phyloP scores from a whole-genome alignment of 2,888 invertebrate species.

The Brachypalpus laphriformis region DNA sequence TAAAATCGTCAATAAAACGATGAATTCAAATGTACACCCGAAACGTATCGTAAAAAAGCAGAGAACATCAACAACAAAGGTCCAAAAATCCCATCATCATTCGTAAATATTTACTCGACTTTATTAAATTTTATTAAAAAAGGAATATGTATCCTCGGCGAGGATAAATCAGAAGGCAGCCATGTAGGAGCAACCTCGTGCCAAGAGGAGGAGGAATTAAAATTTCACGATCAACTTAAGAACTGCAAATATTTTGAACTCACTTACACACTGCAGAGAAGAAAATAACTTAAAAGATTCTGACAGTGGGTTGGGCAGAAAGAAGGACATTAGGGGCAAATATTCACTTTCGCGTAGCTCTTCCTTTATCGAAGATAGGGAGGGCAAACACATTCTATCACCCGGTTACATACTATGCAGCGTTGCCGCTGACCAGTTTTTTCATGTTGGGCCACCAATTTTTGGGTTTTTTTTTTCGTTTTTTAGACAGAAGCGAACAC shows the following conservation, averaged over 20 bases:
- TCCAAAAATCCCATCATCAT: conserved; percentile 25
- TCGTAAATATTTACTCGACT: conserved; percentile 43
- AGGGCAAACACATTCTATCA: too few species aligned
- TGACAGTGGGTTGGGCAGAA: conserved; percentile 9
- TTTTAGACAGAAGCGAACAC: too few species aligned
- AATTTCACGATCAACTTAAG: conserved; percentile 42
- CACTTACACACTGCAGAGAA: not conserved
- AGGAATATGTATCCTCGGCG: not conserved
- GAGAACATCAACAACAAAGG: not conserved
- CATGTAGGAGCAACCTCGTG: not conserved
- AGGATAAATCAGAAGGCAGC: not conserved
- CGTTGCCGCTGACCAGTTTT: too few species aligned
- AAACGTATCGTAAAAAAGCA: not conserved
- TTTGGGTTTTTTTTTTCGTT: too few species aligned
- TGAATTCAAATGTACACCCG: conserved; percentile 13
- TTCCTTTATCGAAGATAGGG: too few species aligned
- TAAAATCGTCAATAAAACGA: conserved; percentile 36
- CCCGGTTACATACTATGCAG: too few species aligned
- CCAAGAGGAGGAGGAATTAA: conserved; percentile 3
- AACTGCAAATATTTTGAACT: conserved; percentile 6
- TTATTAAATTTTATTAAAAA: conserved; percentile 44
- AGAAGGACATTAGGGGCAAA: not conserved
- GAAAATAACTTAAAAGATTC: not conserved
- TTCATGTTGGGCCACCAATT: too few species aligned
- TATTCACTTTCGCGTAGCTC: too few species aligned